Base-by-base conservation (phyloP, 30 jellyfish, hydroid and myxozoan genomes). In the Hydractinia symbiolongicarpus region DNA sequence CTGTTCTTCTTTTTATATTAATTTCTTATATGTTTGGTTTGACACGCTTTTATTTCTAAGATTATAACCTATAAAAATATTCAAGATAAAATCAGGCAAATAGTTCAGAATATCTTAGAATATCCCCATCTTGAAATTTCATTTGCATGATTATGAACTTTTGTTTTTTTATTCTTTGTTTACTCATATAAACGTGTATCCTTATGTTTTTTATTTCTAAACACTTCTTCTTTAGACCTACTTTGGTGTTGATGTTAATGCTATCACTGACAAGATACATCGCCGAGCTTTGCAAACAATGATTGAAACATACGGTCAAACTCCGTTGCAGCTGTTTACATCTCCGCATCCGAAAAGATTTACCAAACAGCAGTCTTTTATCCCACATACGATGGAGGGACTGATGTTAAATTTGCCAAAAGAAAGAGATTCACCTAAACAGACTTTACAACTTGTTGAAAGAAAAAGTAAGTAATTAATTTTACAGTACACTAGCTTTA, bases 281-380 rank as follows among this genome's bases (percentile, higher is more conserved):
- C 81, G 98, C 51, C 76, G 95, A 50, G 98, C 98, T 4, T 49
- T 88, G 70, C 96, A 93, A 82, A 88, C 98, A 16, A 93, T 93
- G 98, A 93, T 93, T 56, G 98, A 93, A 64, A 93, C 98, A 20
- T 93, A 93, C 77, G 98, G 98, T 14, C 98, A 93, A 79, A 93
- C 96, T 61, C 98, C 98, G 8, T 78, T 86, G 4, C 95, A 93
- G 81, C 84, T 93, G 5, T 93, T 93, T 84, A 66, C 51, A n/a
- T 50, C 76, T 49, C 96, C 98, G 0, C 98, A 93, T 81, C 93
- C 89, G 66, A 88, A 93, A 84, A 82, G 96, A 21, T 84, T 81
- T 71, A 56, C 90, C 81, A 87, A 83, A 69, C 15, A 79, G 61
- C 75, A 83, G 13, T 95, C 82, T 13, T 77, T 86, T 83, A 56